A percentile compares a stretch with the other conserved stretches of the same genome.
phyloP scores from a whole-genome alignment of 2,888 invertebrate genomes.

The Abscondita cerata region DNA sequence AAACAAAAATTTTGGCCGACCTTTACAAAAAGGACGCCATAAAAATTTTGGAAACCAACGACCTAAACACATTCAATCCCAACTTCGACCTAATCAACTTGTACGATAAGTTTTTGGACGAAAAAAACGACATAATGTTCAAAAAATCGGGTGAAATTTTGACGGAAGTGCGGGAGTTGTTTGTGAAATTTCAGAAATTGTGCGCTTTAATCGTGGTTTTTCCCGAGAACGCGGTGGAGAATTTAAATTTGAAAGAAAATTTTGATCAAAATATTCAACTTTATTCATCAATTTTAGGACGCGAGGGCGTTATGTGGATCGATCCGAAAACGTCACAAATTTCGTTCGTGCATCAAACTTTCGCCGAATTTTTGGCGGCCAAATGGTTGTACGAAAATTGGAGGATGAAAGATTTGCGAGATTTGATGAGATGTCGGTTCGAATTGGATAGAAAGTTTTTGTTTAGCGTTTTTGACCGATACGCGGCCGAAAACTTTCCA shows the following conservation, averaged over 20 bases:
- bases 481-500: too few species aligned
- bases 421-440: too few species aligned
- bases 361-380: too few species aligned
- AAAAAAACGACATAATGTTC: slow-evolving; percentile 6
- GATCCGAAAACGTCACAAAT: too few species aligned
- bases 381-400: too few species aligned
- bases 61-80: neutral
- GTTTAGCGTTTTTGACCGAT: too few species aligned
- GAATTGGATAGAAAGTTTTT: too few species aligned
- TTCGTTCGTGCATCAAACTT: too few species aligned
- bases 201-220: neutral
- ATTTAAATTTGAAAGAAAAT: neutral
- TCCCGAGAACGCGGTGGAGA: neutral
- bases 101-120: neutral
- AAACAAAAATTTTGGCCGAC: neutral
- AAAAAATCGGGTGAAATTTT: neutral
- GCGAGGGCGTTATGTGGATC: neutral
- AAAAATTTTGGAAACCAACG: neutral
- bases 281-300: neutral
- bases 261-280: neutral
- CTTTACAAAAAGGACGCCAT: neutral
- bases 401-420: too few species aligned
- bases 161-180: too few species aligned
- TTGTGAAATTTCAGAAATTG: slow-evolving; percentile 1
- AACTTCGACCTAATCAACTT: neutral